Base-by-base conservation (phyloP, 2,888 invertebrate genomes). In the Odontothrips loti region DNA sequence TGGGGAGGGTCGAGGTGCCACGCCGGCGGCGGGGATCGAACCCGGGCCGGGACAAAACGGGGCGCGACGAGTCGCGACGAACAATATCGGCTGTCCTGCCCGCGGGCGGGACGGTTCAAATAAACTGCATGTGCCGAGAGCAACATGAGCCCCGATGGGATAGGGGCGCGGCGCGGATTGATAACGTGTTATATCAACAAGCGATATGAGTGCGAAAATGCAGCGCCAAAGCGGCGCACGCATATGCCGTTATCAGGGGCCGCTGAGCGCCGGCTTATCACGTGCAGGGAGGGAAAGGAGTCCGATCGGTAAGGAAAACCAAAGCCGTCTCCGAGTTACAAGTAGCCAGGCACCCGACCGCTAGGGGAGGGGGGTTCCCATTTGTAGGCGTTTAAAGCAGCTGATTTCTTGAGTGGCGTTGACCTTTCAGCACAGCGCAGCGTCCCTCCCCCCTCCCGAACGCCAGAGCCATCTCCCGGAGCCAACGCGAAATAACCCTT, bases 401-500 rank as follows among this genome's bases (percentile, higher is more conserved):
- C 34, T 43, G 34, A 43, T 43, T 43, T 43, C 34, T 6, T 6
- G 34, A 6, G 34, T 4, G 34, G 34, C 34, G 34, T 43, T 43
- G 34, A 43, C 34, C 34, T 43, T 43, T 43, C 34, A 6, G 34
- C 3, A 43, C 34, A 43, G 3, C 6, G 34, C 34, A 43, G 6
- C 51, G 51, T 10, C 51, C 15, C 51, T 51, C 9, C 15, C 51
- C 20, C 27, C 68, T 27, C 68, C 68, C 23, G 27, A 20, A 20
- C 23, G 79, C 48, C 11, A 9, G n/a, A 68, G 80, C 80, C 51
- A 63, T n/a, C 48, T 23, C 8, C 68, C 58, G 48, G 51, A 47
- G 27, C n/a, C 48, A 6, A 29, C 58, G 47, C 48, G n/a, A 34
- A 79, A 82, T 80, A 81, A 82, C 34, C 34, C 34, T 43, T 43